Evolutionary conservation across 2,888 invertebrate genomes (phyloP), one percentile per base, ranked within the genome.

Genomic region (Cyaniris semiargus): DNA sequence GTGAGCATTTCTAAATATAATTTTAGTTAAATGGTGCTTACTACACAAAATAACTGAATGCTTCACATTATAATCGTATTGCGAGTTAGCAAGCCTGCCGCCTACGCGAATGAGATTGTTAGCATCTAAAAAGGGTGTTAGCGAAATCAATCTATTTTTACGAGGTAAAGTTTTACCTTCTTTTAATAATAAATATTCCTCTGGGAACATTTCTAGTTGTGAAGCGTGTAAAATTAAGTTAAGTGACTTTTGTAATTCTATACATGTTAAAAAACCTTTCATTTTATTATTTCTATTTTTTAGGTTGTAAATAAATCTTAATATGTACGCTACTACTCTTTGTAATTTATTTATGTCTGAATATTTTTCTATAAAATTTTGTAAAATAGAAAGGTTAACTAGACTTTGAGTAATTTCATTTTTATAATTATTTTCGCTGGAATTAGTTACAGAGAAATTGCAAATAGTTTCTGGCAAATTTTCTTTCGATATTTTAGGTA

Each of bases 31-130:
- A 44, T 44, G 1, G 58, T 75, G 58, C 34, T 75, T 75, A 58
- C 56, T 56, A 27, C 75, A 18, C 56, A 75, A 23, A 5, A 75
- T 31, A 7, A 56, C 34, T 18, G 75, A 56, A 38, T 75, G 58
- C 56, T 60, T 75, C 18, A 75, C 58, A n/a, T 58, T n/a, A 34
- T 75, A 75, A 15, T n/a, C 60, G 31, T 75, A 58, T 18, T 34
- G 23, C 13, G 56, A 56, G 31, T 75, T 75, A 31, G 56, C 53
- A 23, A 75, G 27, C 6, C 75, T 27, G 7, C 58, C 75, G 6
- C 60, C 75, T 75, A 75, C 75, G 4, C 75, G 58, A 75, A 75
- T 58, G 8, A 75, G 27, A n/a, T 75, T 53, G 23, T 58, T 27
- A 21, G 23, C 21, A 27, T 75, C 34, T n/a, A 75, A 31, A 75